Evolutionary conservation across 2,888 invertebrate genomes (phyloP), one percentile per base, ranked within the genome.

Genomic region (Chloroclysta siterata): DNA sequence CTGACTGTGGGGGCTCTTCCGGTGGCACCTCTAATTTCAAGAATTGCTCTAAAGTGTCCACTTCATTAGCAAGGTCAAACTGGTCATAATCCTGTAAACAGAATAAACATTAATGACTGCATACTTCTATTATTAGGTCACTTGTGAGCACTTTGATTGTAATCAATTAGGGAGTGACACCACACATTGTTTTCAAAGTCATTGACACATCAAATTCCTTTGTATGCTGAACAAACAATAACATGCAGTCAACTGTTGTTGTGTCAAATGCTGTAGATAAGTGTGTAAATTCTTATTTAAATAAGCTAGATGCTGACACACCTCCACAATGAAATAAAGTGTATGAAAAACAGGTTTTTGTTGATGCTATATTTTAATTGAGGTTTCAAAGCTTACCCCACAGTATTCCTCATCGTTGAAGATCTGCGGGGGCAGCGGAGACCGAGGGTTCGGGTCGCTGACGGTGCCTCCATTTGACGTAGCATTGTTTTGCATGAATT

Each of bases 381-480:
- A 3, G 33, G 39, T 11, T 44, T 8, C 8, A 46, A 47, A 52
- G 47, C 95, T 94, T 93, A 98, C 98, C 85, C 99, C 99, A 83
- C 98, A 98, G 85, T 98, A 98, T 71, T 96, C 96, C 11, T 97
- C 96, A 68, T 97, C 98, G 83, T 97, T 97, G 88, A 99, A 99
- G 75, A 99, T 94, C 89, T 99, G 99, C 63, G 99, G 99, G 50
- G 99, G 98, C 79, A 98, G 90, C 55, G 98, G 95, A 76, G 97
- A 96, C 83, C 96, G 95, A 51, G 96, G 95, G 78, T 95, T 95
- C 41, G 95, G 94, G 81, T 96, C 96, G 81, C 95, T 94, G 46
- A 95, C 95, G 52, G 96, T 97, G 65, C 94, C 96, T 57, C 95
- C 97, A 81, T 94, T 94, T 66, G 95, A 94, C 71, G 95, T 97